These are phyloP conservation scores for Leucophenga varia DNA, from an alignment of 1,140 invertebrate genomes.

Conservation along the genomic window DNA sequence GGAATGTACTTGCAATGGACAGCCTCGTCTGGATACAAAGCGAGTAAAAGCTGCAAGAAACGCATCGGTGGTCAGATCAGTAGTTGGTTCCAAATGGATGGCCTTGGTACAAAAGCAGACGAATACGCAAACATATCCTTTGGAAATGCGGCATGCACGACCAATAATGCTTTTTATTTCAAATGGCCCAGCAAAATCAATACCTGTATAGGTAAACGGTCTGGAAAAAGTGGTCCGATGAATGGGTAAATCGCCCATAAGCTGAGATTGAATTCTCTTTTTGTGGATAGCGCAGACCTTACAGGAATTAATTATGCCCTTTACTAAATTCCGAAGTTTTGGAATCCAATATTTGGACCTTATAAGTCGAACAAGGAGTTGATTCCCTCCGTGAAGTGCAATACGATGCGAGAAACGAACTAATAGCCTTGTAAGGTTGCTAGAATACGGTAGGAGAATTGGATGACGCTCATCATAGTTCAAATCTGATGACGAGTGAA, in stretches of 20 bases:
- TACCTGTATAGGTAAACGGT: background rate
- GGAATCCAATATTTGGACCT: slow-evolving; percentile 1
- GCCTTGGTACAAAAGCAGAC: too few relatives aligned
- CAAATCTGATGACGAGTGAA: too few relatives aligned
- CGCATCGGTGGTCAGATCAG: background rate
- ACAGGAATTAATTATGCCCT: background rate
- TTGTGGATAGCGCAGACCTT: slow-evolving; percentile 3
- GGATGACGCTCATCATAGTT: slow-evolving; percentile 4
- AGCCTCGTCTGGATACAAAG: slow-evolving; percentile 37
- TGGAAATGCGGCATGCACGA: background rate
- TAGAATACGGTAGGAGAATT: slow-evolving; percentile 4
- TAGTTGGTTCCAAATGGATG: background rate
- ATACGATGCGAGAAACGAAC: slow-evolving; percentile 4
- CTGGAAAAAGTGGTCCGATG: background rate
- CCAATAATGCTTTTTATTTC: slow-evolving; percentile 1
- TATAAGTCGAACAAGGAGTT: background rate
- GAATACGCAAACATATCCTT: background rate
- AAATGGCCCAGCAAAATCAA: slow-evolving; percentile 1
- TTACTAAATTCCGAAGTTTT: background rate
- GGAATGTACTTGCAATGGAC: slow-evolving; percentile 20
- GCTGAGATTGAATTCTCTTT: too few relatives aligned
- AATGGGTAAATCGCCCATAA: too few relatives aligned
- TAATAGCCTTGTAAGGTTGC: slow-evolving; percentile 1
- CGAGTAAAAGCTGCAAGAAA: slow-evolving; percentile 37
- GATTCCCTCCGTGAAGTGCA: slow-evolving; percentile 1